Evolutionary conservation across 2,797 vertebrate genomes (phyloP).

Genomic region (Sebastiscus tertius): DNA sequence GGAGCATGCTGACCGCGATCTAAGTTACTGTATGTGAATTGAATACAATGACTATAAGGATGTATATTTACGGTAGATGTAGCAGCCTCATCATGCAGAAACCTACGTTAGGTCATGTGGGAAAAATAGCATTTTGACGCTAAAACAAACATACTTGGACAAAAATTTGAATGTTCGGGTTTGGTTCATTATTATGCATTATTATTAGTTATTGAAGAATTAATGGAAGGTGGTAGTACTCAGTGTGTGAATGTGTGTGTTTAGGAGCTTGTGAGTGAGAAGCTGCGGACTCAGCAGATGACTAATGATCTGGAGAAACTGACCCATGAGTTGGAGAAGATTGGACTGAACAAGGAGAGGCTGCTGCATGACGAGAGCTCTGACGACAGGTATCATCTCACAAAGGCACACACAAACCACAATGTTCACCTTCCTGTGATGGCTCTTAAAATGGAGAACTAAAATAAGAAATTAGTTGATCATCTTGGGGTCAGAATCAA

Average conservation of each 20-base stretch:
- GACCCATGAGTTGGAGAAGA: slow-evolving; percentile 97
- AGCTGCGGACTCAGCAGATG: slow-evolving; percentile 94
- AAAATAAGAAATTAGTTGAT: neutral
- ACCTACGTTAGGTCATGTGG: too few relatives aligned
- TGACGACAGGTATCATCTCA: slow-evolving; percentile 88
- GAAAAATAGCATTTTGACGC: too few relatives aligned
- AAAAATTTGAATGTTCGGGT: too few relatives aligned
- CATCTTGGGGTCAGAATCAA: neutral
- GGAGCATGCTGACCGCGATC: too few relatives aligned
- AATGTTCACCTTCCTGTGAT: neutral
- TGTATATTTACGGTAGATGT: too few relatives aligned
- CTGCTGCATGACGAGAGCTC: slow-evolving; percentile 92
- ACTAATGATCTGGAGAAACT: slow-evolving; percentile 98
- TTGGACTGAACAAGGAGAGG: slow-evolving; percentile 96
- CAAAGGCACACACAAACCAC: neutral
- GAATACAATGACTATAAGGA: too few relatives aligned
- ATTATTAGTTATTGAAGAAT: neutral
- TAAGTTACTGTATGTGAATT: too few relatives aligned
- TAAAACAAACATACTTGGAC: too few relatives aligned
- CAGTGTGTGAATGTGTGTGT: slow-evolving; percentile 7
- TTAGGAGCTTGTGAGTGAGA: slow-evolving; percentile 97
- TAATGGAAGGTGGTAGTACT: neutral
- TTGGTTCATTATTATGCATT: neutral
- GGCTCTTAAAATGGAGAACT: neutral
- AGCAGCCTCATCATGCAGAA: too few relatives aligned